Percentiles rank a stretch among this genome's conserved stretches.
phyloP scores from a whole-genome alignment of 2,113 vertebrate species.

The Muscicapa adusta region DNA sequence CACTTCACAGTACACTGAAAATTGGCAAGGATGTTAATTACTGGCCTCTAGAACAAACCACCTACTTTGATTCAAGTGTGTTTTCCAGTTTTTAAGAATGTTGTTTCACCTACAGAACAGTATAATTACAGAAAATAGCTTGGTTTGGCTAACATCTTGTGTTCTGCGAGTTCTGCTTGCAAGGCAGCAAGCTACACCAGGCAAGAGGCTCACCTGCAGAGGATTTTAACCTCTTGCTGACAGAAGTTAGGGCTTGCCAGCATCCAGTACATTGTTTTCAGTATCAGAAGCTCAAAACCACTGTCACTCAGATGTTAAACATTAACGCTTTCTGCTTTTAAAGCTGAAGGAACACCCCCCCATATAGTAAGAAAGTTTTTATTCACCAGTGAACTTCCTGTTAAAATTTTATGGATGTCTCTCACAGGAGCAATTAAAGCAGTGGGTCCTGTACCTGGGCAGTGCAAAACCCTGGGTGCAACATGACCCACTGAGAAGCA shows the following conservation, averaged over 20 bases:
- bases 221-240: constrained; percentile 56
- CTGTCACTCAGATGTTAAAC: constrained; percentile 54
- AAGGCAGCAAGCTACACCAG: neutral
- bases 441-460: neutral
- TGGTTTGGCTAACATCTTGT: constrained; percentile 61
- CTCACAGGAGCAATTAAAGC: neutral
- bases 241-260: constrained; percentile 23
- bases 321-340: constrained; percentile 37
- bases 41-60: constrained; percentile 68
- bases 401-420: constrained; percentile 8
- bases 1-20: constrained; percentile 73
- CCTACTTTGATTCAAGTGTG: constrained; percentile 62
- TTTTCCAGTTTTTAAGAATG: constrained; percentile 66
- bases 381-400: constrained; percentile 20
- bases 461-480: neutral
- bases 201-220: constrained; percentile 26
- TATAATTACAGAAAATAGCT: constrained; percentile 70
- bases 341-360: neutral
- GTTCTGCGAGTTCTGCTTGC: constrained; percentile 47
- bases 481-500: neutral
- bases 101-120: constrained; percentile 61
- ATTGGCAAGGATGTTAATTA: constrained; percentile 73
- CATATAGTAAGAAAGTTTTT: neutral
- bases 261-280: constrained; percentile 24
- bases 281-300: constrained; percentile 20